Base-by-base conservation (phyloP, 2,113 vertebrate genomes). In the Muntiacus reevesi region DNA sequence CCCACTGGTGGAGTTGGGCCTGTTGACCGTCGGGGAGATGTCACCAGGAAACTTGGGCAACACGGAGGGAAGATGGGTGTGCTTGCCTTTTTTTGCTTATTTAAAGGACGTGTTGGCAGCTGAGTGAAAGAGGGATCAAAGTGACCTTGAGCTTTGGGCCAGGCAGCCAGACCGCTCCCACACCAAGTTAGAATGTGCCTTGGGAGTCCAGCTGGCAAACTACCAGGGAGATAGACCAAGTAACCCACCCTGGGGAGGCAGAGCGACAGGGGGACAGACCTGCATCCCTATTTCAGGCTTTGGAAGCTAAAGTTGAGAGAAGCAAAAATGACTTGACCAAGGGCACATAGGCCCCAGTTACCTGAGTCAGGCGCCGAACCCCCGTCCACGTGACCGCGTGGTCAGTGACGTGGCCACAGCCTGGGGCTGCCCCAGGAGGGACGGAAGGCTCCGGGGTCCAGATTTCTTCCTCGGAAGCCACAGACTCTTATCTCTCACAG, bases 361-460 rank as follows among this genome's bases (percentile, higher is more conserved):
- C 47, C 40, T 23, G n/a, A 23, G 33, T 23, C 15, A 0, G 62
- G 23, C 10, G 13, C 40, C 8, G 33, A 50, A 45, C 6, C 28
- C 54, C 71, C 2, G 27, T 15, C 28, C 28, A 0, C 3, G 13
- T 21, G 81, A 45, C 57, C 1, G 13, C 2, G 0, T 25, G 28
- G 50, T 14, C 59, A 6, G 25, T 3, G 54, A n/a, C 1, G 0
- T 10, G 13, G 28, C 21, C 12, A 4, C 16, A 4, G 14, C 0
- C 1, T 7, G 14, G 30, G 57, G 88, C 47, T 16, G 2, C 27
- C 54, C 25, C 50, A 2, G 45, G 57, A 27, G 6, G 0, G 19
- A 10, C 6, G 0, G 12, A 8, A 54, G 85, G 55, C 2, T 6
- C 43, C 6, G 1, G 71, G n/a, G 50, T 19, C 83, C 23, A 47